Evolutionary conservation across 2,113 vertebrate genomes (phyloP).

Genomic region (Bucco capensis): DNA sequence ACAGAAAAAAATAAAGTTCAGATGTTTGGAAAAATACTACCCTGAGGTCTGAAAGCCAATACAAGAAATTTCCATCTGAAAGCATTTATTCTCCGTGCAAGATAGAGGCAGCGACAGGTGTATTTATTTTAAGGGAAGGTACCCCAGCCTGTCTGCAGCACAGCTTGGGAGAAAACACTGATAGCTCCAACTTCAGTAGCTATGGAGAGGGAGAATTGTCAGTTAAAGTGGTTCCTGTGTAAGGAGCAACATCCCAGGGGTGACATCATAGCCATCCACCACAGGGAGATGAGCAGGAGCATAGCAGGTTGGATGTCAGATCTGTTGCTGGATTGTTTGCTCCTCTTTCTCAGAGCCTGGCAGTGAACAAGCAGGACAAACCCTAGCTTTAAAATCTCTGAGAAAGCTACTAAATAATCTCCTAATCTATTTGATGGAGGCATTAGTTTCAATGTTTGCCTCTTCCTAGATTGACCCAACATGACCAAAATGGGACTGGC

Average conservation of each 20-base stretch:
- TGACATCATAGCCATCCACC: background rate
- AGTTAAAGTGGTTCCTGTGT: background rate
- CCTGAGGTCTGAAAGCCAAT: slow-evolving; percentile 10
- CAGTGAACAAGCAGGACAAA: background rate
- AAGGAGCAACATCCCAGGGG: background rate
- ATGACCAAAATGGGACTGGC: background rate
- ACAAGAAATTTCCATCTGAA: slow-evolving; percentile 10
- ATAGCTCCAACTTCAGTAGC: background rate
- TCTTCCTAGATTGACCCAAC: background rate
- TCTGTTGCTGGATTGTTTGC: background rate
- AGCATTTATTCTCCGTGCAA: background rate
- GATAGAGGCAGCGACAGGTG: background rate
- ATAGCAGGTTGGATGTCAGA: background rate
- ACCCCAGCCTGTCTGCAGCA: background rate
- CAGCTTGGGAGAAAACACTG: background rate
- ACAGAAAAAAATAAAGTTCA: background rate
- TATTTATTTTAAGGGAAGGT: slow-evolving; percentile 15
- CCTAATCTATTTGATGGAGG: background rate
- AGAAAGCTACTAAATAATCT: background rate
- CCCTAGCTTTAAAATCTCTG: background rate
- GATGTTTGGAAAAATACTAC: slow-evolving; percentile 25
- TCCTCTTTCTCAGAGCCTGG: background rate
- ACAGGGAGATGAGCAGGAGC: background rate
- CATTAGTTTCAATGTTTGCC: background rate
- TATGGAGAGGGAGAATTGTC: background rate